These are phyloP conservation scores for Oplegnathus fasciatus DNA, from an alignment of 2,113 vertebrate genomes.

Conservation along the genomic window DNA sequence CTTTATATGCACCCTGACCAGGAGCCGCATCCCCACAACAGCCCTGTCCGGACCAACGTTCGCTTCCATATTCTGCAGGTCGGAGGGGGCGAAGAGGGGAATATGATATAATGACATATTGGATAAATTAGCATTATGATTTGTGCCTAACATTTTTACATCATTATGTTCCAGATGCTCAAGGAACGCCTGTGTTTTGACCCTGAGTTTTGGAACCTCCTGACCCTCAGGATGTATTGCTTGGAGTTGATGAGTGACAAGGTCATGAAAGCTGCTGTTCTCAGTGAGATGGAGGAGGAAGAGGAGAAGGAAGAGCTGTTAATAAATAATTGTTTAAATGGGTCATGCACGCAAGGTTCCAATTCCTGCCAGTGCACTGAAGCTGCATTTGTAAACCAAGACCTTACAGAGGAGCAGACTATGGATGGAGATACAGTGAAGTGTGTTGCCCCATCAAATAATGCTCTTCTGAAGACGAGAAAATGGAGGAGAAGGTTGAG, in stretches of 20 bases:
- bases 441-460: slow-evolving; percentile 7
- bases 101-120: background rate
- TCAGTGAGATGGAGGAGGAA: slow-evolving; percentile 87
- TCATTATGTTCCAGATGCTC: slow-evolving; percentile 85
- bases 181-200: slow-evolving; percentile 96
- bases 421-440: background rate
- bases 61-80: slow-evolving; percentile 93
- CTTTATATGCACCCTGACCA: slow-evolving; percentile 94
- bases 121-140: background rate
- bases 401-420: background rate
- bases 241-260: slow-evolving; percentile 91
- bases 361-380: slow-evolving; percentile 52
- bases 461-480: slow-evolving; percentile 48
- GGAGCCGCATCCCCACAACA: slow-evolving; percentile 91
- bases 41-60: slow-evolving; percentile 90
- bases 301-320: slow-evolving; percentile 73
- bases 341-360: slow-evolving; percentile 11
- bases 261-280: slow-evolving; percentile 81
- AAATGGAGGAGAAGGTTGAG: slow-evolving; percentile 54
- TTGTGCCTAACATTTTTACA: background rate
- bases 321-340: slow-evolving; percentile 48
- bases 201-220: slow-evolving; percentile 98
- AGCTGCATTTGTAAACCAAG: slow-evolving; percentile 34
- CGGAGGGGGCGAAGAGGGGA: background rate
- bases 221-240: slow-evolving; percentile 94